phyloP scores from a whole-genome alignment of 2,113 vertebrate genomes.

The Chelonoidis abingdonii region DNA sequence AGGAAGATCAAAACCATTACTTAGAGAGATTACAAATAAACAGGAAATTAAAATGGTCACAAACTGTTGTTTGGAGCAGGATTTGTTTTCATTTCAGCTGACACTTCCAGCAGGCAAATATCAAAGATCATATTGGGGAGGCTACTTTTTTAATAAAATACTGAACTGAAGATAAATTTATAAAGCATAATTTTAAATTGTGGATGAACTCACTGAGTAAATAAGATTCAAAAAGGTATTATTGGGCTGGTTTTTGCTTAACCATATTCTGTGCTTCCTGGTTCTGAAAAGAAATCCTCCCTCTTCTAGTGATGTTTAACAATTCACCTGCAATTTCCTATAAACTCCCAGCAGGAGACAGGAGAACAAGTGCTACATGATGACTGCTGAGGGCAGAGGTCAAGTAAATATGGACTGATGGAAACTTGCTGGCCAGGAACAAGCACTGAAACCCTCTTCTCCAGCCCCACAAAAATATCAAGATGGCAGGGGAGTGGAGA shows the following conservation, averaged over 20 bases:
- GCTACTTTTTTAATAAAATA: background rate
- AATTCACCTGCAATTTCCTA: background rate
- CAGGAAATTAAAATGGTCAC: background rate
- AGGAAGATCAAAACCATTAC: constrained; percentile 3
- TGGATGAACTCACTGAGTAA: background rate
- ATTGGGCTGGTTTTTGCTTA: background rate
- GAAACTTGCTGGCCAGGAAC: background rate
- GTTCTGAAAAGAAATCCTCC: background rate
- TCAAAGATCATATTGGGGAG: background rate
- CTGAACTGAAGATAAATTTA: background rate
- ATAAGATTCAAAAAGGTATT: background rate
- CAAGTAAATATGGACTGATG: background rate
- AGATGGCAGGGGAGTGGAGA: background rate
- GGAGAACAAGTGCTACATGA: background rate
- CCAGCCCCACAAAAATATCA: background rate
- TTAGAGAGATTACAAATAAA: background rate
- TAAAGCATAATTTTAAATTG: background rate
- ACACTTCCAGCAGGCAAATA: background rate
- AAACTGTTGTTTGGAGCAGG: background rate
- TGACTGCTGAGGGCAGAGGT: background rate
- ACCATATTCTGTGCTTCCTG: background rate
- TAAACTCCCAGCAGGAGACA: background rate
- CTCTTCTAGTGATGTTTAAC: background rate
- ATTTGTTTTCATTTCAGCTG: background rate
- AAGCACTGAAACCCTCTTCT: background rate